Evolutionary conservation across 2,113 vertebrate genomes (phyloP).

Genomic region (Lophius piscatorius): DNA sequence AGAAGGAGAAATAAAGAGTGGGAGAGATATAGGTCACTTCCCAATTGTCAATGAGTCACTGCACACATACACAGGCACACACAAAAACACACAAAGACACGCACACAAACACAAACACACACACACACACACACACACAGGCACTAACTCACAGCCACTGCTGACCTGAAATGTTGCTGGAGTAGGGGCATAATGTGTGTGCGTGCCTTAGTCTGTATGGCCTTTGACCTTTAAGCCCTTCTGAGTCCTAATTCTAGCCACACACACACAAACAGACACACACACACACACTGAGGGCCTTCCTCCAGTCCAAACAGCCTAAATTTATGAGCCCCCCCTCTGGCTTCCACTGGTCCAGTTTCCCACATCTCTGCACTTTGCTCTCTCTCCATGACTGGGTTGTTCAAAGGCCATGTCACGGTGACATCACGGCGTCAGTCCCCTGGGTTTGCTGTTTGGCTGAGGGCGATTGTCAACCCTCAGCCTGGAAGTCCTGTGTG

Average conservation of each 20-base stretch:
- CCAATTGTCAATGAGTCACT: slow-evolving; percentile 74
- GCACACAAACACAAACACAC: slow-evolving; percentile 20
- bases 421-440: slow-evolving; percentile 36
- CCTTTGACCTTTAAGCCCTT: slow-evolving; percentile 66
- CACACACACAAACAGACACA: slow-evolving; percentile 18
- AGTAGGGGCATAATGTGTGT: slow-evolving; percentile 39
- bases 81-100: slow-evolving; percentile 35
- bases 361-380: slow-evolving; percentile 14
- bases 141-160: slow-evolving; percentile 16
- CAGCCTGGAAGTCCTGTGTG: not conserved
- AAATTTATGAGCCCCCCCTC: slow-evolving; percentile 37
- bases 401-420: slow-evolving; percentile 25
- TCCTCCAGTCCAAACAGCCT: slow-evolving; percentile 32
- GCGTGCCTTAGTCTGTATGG: slow-evolving; percentile 21
- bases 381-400: slow-evolving; percentile 24
- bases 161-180: slow-evolving; percentile 21
- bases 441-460: slow-evolving; percentile 9
- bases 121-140: slow-evolving; percentile 28
- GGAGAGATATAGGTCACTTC: slow-evolving; percentile 74
- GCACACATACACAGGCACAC: slow-evolving; percentile 53
- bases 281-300: not conserved
- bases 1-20: slow-evolving; percentile 63
- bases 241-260: slow-evolving; percentile 46
- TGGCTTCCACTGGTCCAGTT: slow-evolving; percentile 7
- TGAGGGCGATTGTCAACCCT: not conserved